phyloP scores from a whole-genome alignment of 2,113 vertebrate genomes.

The Machaerirhynchus nigripectus region DNA sequence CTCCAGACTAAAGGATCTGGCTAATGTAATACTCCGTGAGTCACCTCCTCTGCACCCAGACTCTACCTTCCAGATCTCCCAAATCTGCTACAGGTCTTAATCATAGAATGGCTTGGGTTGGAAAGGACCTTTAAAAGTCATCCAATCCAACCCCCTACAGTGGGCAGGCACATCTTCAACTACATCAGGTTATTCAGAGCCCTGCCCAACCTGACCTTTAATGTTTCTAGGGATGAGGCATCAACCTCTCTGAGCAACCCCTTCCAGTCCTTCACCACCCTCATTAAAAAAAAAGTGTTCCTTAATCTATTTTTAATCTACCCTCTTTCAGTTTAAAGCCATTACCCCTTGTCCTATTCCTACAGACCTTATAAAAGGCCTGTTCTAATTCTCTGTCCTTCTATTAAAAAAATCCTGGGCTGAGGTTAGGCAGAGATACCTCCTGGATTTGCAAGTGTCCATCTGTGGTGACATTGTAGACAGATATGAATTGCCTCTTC shows the following conservation, averaged over 20 bases:
- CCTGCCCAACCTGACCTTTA: accelerated
- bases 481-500: constrained; percentile 84
- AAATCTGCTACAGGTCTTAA: background rate
- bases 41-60: background rate
- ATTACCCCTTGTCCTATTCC: background rate
- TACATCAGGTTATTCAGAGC: background rate
- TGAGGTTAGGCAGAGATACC: constrained; percentile 66
- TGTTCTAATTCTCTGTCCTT: background rate
- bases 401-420: background rate
- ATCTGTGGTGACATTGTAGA: constrained; percentile 76
- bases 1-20: background rate
- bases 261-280: background rate
- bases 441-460: constrained; percentile 88
- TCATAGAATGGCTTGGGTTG: background rate
- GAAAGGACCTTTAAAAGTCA: background rate
- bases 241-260: background rate
- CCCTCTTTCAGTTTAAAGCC: background rate
- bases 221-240: background rate
- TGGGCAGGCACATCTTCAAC: background rate
- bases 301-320: background rate
- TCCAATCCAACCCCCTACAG: background rate
- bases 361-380: background rate
- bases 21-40: background rate
- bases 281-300: background rate
- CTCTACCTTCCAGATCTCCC: background rate